Evolutionary conservation across 2,888 invertebrate species (phyloP), one percentile per base, ranked within the genome.

Genomic region (Tricholauxania praeusta): DNA sequence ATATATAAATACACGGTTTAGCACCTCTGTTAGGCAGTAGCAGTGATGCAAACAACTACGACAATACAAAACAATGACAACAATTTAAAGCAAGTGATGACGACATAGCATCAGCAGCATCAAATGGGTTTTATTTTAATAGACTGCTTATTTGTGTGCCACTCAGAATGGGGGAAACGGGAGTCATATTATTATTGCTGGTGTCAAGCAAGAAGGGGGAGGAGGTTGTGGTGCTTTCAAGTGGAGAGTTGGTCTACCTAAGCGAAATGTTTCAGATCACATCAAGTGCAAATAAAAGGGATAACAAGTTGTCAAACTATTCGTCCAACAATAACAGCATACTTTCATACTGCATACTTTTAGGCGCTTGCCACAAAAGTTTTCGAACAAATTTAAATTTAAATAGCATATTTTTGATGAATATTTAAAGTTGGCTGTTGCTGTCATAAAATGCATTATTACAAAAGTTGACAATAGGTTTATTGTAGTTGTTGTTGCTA

Each of bases 61-160:
- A 28, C 64, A 28, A 64, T 14, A 14, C 49, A 14, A 22, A 28
- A 12, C 32, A 39, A 22, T 12, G 8, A 64, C 22, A 28, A 15
- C 51, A 64, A 39, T 39, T 39, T 39, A 10, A 39, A 39, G 5
- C 64, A 64, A 14, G 51, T 48, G 64, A 51, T 64, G 64, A 47
- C 47, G 47, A 64, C n/a, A 49, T 22, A 64, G 51, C 17, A 62
- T 12, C 60, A 47, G 12, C 49, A 48, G 64, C 48, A 64, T 64
- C 48, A 22, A 51, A 64, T 22, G 64, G 39, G 51, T 64, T 51
- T 19, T 49, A 49, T 51, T 64, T 64, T 49, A 64, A 49, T 64
- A 49, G 28, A 64, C 49, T 64, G 28, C 12, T 49, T 64, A 49
- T 64, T 22, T 64, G 51, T 51, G 19, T 51, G 64, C 22, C 6